Evolutionary conservation across 2,888 invertebrate species (phyloP).

Genomic region (Dynastes hyllus): DNA sequence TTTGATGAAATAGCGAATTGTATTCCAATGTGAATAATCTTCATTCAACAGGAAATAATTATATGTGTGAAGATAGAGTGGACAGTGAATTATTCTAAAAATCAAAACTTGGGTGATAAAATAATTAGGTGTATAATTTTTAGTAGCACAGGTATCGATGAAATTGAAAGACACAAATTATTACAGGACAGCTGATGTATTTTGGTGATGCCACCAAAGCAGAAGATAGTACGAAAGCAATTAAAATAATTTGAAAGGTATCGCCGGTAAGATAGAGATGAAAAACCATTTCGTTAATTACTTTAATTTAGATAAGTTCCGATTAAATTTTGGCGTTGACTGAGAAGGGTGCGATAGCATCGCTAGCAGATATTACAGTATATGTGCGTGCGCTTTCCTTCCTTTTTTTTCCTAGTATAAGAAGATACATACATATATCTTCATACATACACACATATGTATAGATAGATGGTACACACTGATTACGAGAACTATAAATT

Average conservation of each 20-base stretch:
- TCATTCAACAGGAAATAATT: too few species aligned
- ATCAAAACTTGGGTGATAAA: too few species aligned
- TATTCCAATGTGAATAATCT: too few species aligned
- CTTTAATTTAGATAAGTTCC: slow-evolving; percentile 49
- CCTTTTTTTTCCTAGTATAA: neutral
- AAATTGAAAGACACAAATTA: too few species aligned
- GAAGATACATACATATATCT: neutral
- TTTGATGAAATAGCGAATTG: too few species aligned
- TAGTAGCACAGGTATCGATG: too few species aligned
- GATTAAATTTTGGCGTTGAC: slow-evolving; percentile 49
- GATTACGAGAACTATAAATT: slow-evolving; percentile 41
- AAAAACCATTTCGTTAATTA: slow-evolving; percentile 46
- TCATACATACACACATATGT: neutral
- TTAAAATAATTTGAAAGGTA: slow-evolving; percentile 14
- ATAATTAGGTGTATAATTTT: too few species aligned
- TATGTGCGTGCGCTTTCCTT: neutral
- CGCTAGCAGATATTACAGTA: slow-evolving; percentile 15
- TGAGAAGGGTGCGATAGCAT: slow-evolving; percentile 42
- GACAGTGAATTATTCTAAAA: too few species aligned
- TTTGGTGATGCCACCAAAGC: too few species aligned
- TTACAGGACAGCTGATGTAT: too few species aligned
- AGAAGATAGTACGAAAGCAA: neutral
- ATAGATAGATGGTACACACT: slow-evolving; percentile 2
- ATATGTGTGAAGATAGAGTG: too few species aligned
- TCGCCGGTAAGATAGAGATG: neutral